Evolutionary conservation across 2,797 vertebrate species (phyloP).

Genomic region (Zenarchopterus dispar): DNA sequence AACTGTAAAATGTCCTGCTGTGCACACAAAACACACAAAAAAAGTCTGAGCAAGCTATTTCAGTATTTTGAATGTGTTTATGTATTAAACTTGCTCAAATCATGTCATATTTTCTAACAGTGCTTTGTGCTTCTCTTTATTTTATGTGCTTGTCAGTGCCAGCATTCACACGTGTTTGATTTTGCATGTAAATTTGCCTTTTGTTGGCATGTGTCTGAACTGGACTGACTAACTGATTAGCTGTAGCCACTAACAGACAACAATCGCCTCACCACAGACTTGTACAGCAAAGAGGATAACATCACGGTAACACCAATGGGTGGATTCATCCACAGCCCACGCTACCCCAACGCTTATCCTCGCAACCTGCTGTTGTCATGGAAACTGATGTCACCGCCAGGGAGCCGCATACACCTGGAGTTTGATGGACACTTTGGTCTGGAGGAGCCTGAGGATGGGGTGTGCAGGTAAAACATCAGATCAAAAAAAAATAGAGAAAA

Average conservation of each 20-base stretch:
- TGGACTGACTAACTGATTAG: conserved; percentile 89
- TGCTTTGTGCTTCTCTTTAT: not conserved
- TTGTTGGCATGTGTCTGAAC: conserved; percentile 12
- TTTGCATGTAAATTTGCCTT: conserved; percentile 15
- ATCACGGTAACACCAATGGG: conserved; percentile 84
- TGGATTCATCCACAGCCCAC: conserved; percentile 90
- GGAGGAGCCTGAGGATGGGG: conserved; percentile 93
- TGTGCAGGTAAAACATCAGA: conserved; percentile 88
- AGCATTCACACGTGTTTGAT: not conserved
- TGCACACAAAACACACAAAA: too few relatives aligned
- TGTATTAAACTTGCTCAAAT: not conserved
- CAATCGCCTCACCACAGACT: conserved; percentile 95
- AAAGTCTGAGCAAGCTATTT: too few relatives aligned
- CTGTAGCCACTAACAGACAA: conserved; percentile 93
- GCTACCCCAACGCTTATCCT: conserved; percentile 94
- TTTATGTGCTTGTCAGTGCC: not conserved
- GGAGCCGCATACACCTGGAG: conserved; percentile 89
- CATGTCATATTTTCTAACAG: not conserved
- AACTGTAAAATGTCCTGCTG: too few relatives aligned
- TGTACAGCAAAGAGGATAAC: conserved; percentile 93
- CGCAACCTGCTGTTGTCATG: conserved; percentile 93
- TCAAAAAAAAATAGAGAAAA: not conserved
- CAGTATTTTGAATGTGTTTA: too few relatives aligned
- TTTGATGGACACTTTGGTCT: conserved; percentile 93
- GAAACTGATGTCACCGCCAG: conserved; percentile 87